These are phyloP conservation scores for Otolemur garnettii DNA, from an alignment of 2,113 vertebrate species.

Conservation along the genomic window DNA sequence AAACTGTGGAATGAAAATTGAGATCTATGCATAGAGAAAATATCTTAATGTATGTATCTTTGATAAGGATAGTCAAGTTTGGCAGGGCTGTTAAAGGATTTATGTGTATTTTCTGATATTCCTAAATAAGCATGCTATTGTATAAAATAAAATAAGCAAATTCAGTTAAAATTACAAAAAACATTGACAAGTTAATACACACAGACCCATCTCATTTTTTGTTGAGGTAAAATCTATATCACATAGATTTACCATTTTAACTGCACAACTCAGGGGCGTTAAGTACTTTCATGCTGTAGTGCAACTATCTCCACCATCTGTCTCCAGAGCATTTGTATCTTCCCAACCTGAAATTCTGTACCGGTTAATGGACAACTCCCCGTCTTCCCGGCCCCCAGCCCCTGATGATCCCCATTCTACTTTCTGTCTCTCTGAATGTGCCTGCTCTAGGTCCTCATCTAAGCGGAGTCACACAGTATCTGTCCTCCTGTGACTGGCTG, in stretches of 20 bases:
- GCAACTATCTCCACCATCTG: background rate
- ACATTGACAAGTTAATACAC: no score
- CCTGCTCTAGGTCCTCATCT: no score
- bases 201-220: background rate
- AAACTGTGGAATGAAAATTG: background rate
- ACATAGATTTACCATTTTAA: background rate
- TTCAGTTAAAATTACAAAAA: background rate
- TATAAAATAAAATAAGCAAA: background rate
- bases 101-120: background rate
- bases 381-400: fast-evolving
- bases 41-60: background rate
- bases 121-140: background rate
- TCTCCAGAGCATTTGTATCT: background rate
- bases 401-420: no score
- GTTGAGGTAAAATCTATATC: background rate
- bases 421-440: background rate
- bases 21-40: background rate
- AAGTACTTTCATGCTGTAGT: background rate
- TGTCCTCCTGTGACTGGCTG: background rate
- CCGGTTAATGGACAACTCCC: no score
- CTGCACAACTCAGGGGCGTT: background rate
- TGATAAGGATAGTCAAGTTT: background rate
- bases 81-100: background rate
- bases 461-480: background rate
- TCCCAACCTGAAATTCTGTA: background rate